phyloP scores from a whole-genome alignment of 2,113 vertebrate genomes.

The Phalacrocorax carbo region DNA sequence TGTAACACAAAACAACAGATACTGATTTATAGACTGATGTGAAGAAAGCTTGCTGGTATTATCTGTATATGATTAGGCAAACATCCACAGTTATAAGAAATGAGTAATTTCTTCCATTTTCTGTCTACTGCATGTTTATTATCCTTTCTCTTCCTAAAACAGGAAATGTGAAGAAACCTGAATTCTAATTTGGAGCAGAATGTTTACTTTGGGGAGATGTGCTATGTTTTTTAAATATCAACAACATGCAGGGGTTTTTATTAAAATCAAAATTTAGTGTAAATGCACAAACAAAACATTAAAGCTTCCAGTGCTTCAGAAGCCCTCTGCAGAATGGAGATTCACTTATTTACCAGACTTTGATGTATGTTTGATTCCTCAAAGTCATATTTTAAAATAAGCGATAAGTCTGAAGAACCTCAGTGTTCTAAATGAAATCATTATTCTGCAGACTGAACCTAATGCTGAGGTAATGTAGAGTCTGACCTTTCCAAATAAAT shows the following conservation, averaged over 20 bases:
- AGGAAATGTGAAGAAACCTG: not conserved
- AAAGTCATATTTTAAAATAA: conserved; percentile 36
- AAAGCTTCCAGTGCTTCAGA: not conserved
- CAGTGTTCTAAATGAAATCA: conserved; percentile 46
- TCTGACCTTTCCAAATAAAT: conserved; percentile 64
- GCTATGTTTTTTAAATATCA: not conserved
- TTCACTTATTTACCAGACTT: not conserved
- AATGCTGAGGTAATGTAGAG: conserved; percentile 54
- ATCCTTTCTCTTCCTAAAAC: not conserved
- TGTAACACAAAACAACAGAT: not conserved
- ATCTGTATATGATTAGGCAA: not conserved
- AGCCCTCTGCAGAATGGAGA: not conserved
- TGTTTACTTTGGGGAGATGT: not conserved
- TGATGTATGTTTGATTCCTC: not conserved
- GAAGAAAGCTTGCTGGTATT: not conserved
- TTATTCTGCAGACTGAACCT: conserved; percentile 57
- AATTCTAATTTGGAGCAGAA: not conserved
- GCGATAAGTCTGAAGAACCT: not conserved
- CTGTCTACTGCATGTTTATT: not conserved
- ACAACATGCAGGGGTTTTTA: not conserved
- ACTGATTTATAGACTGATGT: not conserved
- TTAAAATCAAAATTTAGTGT: not conserved
- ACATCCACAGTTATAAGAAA: not conserved
- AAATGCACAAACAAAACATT: not conserved
- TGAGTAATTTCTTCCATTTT: not conserved